Evolutionary conservation across 1,140 invertebrate genomes (phyloP).

Genomic region (Drosophila baimaii): DNA sequence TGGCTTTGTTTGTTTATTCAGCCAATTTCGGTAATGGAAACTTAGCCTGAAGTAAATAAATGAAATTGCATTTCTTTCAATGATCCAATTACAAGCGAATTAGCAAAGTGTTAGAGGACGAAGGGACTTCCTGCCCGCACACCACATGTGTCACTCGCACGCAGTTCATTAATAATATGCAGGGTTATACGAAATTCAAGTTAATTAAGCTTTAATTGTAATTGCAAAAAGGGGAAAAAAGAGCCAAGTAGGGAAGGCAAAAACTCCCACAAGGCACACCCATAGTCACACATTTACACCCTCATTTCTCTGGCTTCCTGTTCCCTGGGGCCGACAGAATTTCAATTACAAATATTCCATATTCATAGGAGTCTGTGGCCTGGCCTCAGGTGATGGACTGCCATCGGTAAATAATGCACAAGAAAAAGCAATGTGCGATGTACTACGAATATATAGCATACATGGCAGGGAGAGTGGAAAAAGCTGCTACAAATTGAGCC

Average conservation of each 20-base stretch:
- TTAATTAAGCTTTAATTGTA: slow-evolving; percentile 61
- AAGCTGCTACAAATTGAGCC: slow-evolving; percentile 33
- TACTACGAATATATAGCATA: background rate
- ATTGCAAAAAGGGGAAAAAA: slow-evolving; percentile 28
- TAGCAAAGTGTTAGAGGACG: background rate
- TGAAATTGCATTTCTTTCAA: slow-evolving; percentile 32
- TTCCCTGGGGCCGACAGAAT: slow-evolving; percentile 17
- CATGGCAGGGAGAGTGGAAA: slow-evolving; percentile 11
- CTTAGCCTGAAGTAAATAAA: slow-evolving; percentile 22
- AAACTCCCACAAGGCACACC: slow-evolving; percentile 11
- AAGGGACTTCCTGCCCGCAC: background rate
- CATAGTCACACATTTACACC: slow-evolving; percentile 18
- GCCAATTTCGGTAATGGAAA: slow-evolving; percentile 53
- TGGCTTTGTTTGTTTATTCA: slow-evolving; percentile 33
- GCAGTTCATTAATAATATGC: slow-evolving; percentile 49
- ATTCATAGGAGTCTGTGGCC: slow-evolving; percentile 30
- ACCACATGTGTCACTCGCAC: slow-evolving; percentile 28
- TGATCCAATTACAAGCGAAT: slow-evolving; percentile 17
- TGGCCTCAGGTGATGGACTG: slow-evolving; percentile 33
- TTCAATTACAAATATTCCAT: slow-evolving; percentile 54
- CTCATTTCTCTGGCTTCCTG: background rate
- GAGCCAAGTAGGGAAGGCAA: background rate
- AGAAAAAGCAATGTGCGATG: slow-evolving; percentile 5
- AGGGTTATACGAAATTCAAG: slow-evolving; percentile 38
- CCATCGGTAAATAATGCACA: slow-evolving; percentile 47